Base-by-base conservation (phyloP, 2,888 invertebrate species). In the Spisula solida region DNA sequence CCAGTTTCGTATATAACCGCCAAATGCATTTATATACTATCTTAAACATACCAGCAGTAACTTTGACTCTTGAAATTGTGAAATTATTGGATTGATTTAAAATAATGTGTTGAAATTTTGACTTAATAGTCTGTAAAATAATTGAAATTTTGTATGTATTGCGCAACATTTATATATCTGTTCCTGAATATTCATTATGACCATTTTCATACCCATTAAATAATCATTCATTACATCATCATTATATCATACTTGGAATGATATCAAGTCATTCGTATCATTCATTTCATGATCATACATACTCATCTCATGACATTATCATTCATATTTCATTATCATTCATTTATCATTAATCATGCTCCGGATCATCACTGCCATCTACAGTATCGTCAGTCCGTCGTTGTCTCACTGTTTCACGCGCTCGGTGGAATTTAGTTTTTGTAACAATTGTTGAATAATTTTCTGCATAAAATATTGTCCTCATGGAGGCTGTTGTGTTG, bases 181-280 rank as follows among this genome's bases (percentile, higher is more conserved):
- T 56, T 56, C 56, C 56, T 56, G 56, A 56, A 56, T 56, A 56
- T 56, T 56, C 56, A 56, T 56, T 20, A n/a, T 20, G 5, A 75
- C 18, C 18, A 5, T 75, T 29, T 18, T 34, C 75, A 75, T 75
- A 5, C 29, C 29, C 29, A 29, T 75, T 29, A 10, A 34, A 78
- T 78, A 34, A 12, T 29, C 20, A 34, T 78, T 41, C 79, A 41
- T 41, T 5, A 41, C 41, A 5, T 41, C 34, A 79, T n/a, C 29
- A 60, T 82, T 31, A 82, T 66, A 14, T 5, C 20, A 16, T 66
- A 34, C 25, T 2, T 18, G 34, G 20, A 66, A 34, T 41, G n/a
- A 66, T 66, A 66, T 83, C 70, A 75, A 75, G 25, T 48, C 70
- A 75, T 83, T 29, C 66, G 25, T 29, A 66, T 41, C 41, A 81